These are phyloP conservation scores for Grapholita molesta DNA, from an alignment of 1,140 invertebrate genomes.

Conservation along the genomic window DNA sequence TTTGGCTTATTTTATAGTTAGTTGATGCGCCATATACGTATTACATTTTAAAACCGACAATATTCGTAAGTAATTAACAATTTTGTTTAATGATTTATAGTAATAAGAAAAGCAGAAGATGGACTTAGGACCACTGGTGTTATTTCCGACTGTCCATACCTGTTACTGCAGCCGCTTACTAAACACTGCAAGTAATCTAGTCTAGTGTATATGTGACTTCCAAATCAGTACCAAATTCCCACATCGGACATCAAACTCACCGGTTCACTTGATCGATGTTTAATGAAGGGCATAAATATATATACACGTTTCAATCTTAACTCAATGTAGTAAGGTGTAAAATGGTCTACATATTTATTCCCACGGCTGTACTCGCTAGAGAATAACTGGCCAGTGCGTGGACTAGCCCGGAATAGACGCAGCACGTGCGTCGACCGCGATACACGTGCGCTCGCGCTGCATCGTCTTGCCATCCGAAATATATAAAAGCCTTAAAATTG, in stretches of 20 bases:
- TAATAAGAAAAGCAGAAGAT: neutral
- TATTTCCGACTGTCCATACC: neutral
- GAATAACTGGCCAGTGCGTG: constrained; percentile 19
- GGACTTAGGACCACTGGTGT: neutral
- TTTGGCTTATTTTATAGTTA: too few relatives aligned
- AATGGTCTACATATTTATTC: too few relatives aligned
- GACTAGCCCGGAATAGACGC: constrained; percentile 69
- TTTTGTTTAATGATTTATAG: neutral
- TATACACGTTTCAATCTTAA: too few relatives aligned
- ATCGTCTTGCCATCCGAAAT: constrained; percentile 25
- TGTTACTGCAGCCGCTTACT: neutral
- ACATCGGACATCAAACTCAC: neutral
- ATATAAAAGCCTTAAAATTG: neutral
- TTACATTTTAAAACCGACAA: too few relatives aligned
- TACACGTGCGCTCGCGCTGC: constrained; percentile 48
- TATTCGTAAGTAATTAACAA: too few relatives aligned
- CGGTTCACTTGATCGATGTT: too few relatives aligned
- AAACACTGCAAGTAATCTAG: neutral
- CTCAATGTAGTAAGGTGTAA: too few relatives aligned
- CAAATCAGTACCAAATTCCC: neutral
- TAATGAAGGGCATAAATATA: too few relatives aligned
- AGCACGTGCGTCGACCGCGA: constrained; percentile 67
- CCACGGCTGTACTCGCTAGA: neutral
- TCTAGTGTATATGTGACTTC: neutral
- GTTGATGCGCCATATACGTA: too few relatives aligned